Base-by-base conservation (phyloP, 2,888 invertebrate genomes). In the Cinara cedri region DNA sequence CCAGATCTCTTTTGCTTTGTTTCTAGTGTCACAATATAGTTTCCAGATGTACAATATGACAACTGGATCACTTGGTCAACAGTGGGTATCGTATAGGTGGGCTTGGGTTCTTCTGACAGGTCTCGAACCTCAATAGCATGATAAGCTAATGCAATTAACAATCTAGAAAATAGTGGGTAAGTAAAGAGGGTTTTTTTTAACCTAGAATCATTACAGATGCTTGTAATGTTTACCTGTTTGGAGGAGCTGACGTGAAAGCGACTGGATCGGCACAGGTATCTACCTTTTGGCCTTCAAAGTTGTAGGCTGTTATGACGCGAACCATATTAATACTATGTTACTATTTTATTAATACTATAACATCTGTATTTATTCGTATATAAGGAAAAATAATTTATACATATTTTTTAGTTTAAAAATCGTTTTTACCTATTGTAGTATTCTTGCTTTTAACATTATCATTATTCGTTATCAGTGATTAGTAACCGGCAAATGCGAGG, bases 61-160 rank as follows among this genome's bases (percentile, higher is more conserved):
- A 93, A 87, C 84, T 90, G 89, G 68, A 89, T 87, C 8, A 91
- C 91, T 83, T 90, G 89, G 82, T 92, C 92, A 0, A 93, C 92
- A 0, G 93, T 92, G 1, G 92, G 91, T 84, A 93, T 90, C 0
- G 89, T 88, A 82, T 90, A 89, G n/a, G 88, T 84, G 8, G 89
- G 85, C 72, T 85, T 85, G 19, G 86, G 85, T 44, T 86, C 85
- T 63, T 85, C 85, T 11, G 83, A 82, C 68, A 90, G 84, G 83
- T 89, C 89, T 83, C 89, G 87, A 0, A 91, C 90, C 85, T 90
- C 89, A 2, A 90, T 87, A 63, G 89, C 88, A 84, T 90, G 89
- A 82, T 89, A 90, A 6, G 89, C 87, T 44, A 89, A 85, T 0
- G 90, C 91, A 21, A 90, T 85, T 16, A 91, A 86, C 3, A 91